Conservation (phyloP, 2,113 vertebrate species). For the Eulacestoma nigropectus region DNA sequence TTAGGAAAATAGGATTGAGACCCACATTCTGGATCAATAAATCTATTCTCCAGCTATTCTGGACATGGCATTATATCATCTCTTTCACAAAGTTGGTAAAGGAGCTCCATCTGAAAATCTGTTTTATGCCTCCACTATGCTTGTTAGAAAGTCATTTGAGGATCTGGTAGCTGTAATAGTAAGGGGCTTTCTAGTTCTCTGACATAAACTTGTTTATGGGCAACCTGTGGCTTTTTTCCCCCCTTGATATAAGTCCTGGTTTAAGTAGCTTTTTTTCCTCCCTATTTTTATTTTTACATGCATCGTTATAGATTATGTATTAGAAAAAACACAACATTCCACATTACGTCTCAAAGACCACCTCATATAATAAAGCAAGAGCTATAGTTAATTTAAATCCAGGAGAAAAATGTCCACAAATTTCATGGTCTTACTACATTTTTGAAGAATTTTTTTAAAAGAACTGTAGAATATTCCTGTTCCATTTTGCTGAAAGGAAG, state of each 20-base stretch:
- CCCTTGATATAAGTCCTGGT: background rate
- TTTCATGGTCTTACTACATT: background rate
- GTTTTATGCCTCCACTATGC: background rate
- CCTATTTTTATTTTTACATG: background rate
- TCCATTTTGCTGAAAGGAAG: background rate
- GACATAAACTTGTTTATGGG: background rate
- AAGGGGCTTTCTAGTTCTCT: background rate
- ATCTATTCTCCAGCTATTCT: background rate
- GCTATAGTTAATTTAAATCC: background rate
- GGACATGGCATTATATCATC: background rate
- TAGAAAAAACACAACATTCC: background rate
- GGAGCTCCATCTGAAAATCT: background rate
- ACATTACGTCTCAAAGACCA: background rate
- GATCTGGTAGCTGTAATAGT: background rate
- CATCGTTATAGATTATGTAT: background rate
- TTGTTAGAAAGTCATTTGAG: background rate
- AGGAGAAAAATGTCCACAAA: background rate
- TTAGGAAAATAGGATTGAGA: constrained; percentile 11
- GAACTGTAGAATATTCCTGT: background rate
- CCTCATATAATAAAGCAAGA: background rate
- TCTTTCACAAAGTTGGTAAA: background rate
- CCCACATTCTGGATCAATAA: background rate
- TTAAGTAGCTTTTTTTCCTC: background rate
- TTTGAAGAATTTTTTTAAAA: background rate
- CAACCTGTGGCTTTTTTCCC: background rate